A percentile compares a stretch with the other conserved stretches of the same genome.
Conservation (phyloP, 2,888 invertebrate species). For the Tenthredo notha region DNA sequence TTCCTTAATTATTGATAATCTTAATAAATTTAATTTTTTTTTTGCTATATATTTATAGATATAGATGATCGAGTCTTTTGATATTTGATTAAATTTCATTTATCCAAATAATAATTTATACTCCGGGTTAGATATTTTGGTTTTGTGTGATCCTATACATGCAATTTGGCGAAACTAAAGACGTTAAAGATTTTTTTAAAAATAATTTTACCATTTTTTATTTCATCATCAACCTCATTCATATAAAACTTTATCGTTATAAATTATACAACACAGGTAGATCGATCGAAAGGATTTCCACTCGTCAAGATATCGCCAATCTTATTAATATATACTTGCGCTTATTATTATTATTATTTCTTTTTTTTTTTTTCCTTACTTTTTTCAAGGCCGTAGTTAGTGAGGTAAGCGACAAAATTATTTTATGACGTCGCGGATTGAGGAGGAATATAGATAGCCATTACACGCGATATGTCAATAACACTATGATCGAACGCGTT, state of each 20-base stretch:
- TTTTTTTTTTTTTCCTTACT: background rate
- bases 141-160: background rate
- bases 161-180: background rate
- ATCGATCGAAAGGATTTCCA: conserved; percentile 29
- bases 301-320: conserved; percentile 14
- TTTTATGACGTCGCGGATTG: conserved; percentile 8
- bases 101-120: background rate
- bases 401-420: conserved; percentile 51
- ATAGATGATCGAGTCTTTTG: background rate
- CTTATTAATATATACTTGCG: background rate
- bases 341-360: background rate
- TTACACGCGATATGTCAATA: background rate
- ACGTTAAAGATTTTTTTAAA: background rate
- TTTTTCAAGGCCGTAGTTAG: conserved; percentile 9
- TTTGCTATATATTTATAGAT: background rate
- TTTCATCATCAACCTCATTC: background rate
- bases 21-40: background rate
- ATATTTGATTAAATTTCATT: background rate
- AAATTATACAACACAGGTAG: background rate
- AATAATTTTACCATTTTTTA: background rate
- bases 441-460: background rate
- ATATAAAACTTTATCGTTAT: background rate
- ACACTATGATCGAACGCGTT: background rate
- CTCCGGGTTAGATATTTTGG: background rate
- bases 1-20: background rate